Conservation (phyloP, 2,113 vertebrate species). For the Cyprinodon tularosa region DNA sequence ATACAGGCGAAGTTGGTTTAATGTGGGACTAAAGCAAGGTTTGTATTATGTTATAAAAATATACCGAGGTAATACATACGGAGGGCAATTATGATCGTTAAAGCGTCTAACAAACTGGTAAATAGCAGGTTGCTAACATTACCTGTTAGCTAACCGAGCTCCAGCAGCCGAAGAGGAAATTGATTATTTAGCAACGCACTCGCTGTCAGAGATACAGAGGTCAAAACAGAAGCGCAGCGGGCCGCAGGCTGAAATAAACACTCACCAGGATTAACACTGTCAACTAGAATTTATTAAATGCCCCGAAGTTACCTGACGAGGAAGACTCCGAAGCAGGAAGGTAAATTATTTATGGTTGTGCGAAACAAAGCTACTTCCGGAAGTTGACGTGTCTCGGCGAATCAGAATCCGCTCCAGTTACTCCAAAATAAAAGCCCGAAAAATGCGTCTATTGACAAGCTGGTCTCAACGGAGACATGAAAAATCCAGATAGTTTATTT, state of each 20-base stretch:
- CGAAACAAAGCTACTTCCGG: constrained; percentile 72
- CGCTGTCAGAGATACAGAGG: neutral
- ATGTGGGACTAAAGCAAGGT: neutral
- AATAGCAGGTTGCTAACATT: constrained; percentile 50
- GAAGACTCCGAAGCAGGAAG: constrained; percentile 56
- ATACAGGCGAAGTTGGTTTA: neutral
- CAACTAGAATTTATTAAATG: neutral
- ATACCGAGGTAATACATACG: neutral
- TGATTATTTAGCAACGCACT: constrained; percentile 26
- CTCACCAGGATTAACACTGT: neutral
- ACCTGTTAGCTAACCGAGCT: constrained; percentile 61
- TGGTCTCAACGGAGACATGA: neutral
- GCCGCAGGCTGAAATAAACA: neutral
- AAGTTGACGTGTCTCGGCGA: constrained; percentile 44
- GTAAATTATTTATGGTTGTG: constrained; percentile 69
- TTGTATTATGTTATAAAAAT: neutral
- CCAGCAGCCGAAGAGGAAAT: constrained; percentile 23
- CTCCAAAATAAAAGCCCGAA: constrained; percentile 56
- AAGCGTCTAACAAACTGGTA: neutral
- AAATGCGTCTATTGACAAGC: neutral
- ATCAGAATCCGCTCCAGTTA: neutral
- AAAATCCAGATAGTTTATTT: neutral
- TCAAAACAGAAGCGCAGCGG: neutral
- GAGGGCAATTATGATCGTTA: neutral
- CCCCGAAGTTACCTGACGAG: constrained; percentile 65